A percentile compares a stretch with the other conserved stretches of the same genome.
Evolutionary conservation across 2,888 invertebrate species (phyloP).

Genomic region (Chrysolina americana): DNA sequence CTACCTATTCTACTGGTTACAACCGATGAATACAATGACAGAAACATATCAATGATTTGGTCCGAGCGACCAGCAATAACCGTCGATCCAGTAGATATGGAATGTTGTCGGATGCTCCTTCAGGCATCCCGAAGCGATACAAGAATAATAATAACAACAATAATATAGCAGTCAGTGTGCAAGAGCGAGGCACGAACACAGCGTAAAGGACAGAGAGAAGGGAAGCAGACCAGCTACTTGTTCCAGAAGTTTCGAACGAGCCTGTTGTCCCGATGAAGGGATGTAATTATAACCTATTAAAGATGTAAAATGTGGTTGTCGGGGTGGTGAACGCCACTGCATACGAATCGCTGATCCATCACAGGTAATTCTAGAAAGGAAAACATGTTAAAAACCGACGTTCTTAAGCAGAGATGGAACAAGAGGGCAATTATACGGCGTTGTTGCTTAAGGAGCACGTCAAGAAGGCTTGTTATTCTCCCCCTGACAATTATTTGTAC

Average conservation of each 20-base stretch:
- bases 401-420: background rate
- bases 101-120: slow-evolving; percentile 57
- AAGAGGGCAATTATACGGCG: background rate
- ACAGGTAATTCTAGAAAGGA: slow-evolving; percentile 57
- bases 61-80: slow-evolving; percentile 34
- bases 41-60: slow-evolving; percentile 42
- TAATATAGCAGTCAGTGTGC: slow-evolving; percentile 58
- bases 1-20: slow-evolving; percentile 55
- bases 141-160: slow-evolving; percentile 22
- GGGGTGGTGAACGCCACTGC: slow-evolving; percentile 64
- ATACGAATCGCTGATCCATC: slow-evolving; percentile 60
- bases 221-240: slow-evolving; percentile 71
- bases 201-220: slow-evolving; percentile 57
- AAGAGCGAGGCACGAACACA: slow-evolving; percentile 64
- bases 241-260: slow-evolving; percentile 66
- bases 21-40: slow-evolving; percentile 45
- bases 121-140: slow-evolving; percentile 33
- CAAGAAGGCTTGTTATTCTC: too few relatives aligned
- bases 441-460: too few relatives aligned
- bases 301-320: slow-evolving; percentile 64
- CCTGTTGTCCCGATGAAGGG: slow-evolving; percentile 68
- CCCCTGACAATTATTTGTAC: too few relatives aligned
- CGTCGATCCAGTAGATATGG: slow-evolving; percentile 57
- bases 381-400: background rate
- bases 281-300: slow-evolving; percentile 58